Evolutionary conservation across 2,888 invertebrate genomes (phyloP), one percentile per base, ranked within the genome.

Genomic region (Dryocosmus kuriphilus): DNA sequence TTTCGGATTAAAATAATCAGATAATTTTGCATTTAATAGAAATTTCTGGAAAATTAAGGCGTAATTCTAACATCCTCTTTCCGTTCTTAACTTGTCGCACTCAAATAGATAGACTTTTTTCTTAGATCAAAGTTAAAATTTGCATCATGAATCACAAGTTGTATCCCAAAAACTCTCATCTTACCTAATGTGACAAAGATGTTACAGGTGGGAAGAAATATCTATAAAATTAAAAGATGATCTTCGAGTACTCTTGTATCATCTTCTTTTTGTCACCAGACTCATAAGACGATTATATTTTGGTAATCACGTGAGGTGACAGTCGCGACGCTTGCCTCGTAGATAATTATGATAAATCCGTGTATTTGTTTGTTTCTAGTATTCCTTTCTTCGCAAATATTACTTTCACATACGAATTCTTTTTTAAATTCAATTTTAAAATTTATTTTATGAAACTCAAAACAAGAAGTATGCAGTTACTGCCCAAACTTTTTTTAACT

Each of bases 41-140:
- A n/a, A n/a, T n/a, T n/a, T n/a, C n/a, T n/a, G n/a, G n/a, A n/a
- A n/a, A n/a, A n/a, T n/a, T n/a, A 60, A 60, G 24, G 27, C 60
- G 46, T 19, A 24, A 60, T 6, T 60, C 22, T 35, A 35, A 65
- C 14, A 65, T 65, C 16, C 22, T 11, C 38, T 41, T 38, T 41
- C 41, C 38, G 24, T 41, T n/a, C n/a, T 22, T 63, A 8, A 65
- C 7, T 46, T 27, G 19, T 67, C 46, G 16, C 16, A 67, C 67
- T 67, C 27, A 19, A 67, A 67, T 27, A 27, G 14, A 46, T 46
- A 19, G 27, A 67, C 46, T 27, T 67, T 67, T 67, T 46, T 46
- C 6, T 19, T 30, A 67, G 67, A 46, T 67, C 46, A 3, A 67
- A 67, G 38, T 67, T 67, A 46, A 67, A 67, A 67, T 46, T 67